Evolutionary conservation across 1,140 invertebrate genomes (phyloP).

Genomic region (Nasonia vitripennis): DNA sequence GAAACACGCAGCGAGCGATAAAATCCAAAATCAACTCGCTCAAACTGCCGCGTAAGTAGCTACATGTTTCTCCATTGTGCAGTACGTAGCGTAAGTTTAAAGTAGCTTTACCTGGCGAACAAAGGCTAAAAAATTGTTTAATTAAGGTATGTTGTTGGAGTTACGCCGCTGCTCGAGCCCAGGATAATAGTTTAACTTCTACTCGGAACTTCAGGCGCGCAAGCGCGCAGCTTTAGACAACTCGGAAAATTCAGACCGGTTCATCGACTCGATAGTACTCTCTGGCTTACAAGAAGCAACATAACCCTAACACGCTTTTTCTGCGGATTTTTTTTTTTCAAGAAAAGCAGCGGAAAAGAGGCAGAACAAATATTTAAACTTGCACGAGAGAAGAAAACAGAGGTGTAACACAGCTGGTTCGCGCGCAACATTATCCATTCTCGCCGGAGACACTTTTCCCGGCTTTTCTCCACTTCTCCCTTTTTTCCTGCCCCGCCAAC

Average conservation of each 20-base stretch:
- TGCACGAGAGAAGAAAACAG: not conserved
- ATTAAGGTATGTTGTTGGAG: constrained; percentile 1
- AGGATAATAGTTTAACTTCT: not conserved
- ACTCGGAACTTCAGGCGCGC: not conserved
- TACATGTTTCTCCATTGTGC: not conserved
- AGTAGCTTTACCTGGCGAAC: not conserved
- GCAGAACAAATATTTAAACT: not conserved
- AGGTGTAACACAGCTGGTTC: not conserved
- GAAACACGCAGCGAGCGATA: too few species aligned
- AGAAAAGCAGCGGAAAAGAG: not conserved
- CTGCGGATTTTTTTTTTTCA: not conserved
- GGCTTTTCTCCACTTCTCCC: not conserved
- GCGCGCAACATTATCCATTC: not conserved
- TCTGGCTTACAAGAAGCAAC: not conserved
- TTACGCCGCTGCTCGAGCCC: not conserved
- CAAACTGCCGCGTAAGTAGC: not conserved
- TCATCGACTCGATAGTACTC: not conserved
- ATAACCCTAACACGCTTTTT: not conserved
- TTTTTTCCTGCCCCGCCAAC: constrained; percentile 16
- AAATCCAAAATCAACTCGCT: not conserved
- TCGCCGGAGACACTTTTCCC: constrained; percentile 22
- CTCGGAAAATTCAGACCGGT: not conserved
- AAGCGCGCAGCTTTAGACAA: not conserved
- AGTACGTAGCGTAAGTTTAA: not conserved
- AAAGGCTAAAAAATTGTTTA: not conserved